Evolutionary conservation across 2,797 vertebrate genomes (phyloP), one percentile per base, ranked within the genome.

Genomic region (Micromesistius poutassou): DNA sequence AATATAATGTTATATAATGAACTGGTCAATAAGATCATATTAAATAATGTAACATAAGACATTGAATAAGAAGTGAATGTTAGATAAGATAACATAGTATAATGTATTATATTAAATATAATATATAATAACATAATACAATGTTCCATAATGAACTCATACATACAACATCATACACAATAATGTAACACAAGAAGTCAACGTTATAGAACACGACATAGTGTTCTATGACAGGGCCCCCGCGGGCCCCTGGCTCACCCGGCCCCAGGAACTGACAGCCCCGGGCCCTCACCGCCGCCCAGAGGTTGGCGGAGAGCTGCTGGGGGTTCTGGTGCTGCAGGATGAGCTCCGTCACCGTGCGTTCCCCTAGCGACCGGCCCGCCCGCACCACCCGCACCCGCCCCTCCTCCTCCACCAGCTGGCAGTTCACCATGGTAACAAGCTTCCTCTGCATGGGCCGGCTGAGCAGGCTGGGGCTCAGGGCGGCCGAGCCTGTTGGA

Each of bases 401-500:
- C 31, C 97, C 97, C 90, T 98, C 97, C 87, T 97, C 96, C 85
- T 98, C 97, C 84, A 98, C 96, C 90, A 98, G 94, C 88, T 98
- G 97, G 87, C 97, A 98, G 86, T 97, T 97, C 85, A 98, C 97
- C 86, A 98, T 87, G 0, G 96, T 98, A 90, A 98, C 97, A 86
- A 98, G 94, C 90, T 98, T 98, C 90, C 97, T 95, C 91, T 98
- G 97, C 97, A 98, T 98, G 22, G 97, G 97, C 79, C 97, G 95
- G 88, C 97, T 98, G 89, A 98, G 96, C n/a, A 94, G 95, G 88
- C 95, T 96, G 89, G 95, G 92, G 77, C 93, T 95, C 76, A 94
- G 94, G 88, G 96, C 95, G 84, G 96, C 96, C 97, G 87, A 6
- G 9, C 62, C 62, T 68, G n/a, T 1, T 25, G 5, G 22, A 62